These are phyloP conservation scores for Craniophora ligustri DNA, from an alignment of 2,888 invertebrate genomes.

Conservation along the genomic window DNA sequence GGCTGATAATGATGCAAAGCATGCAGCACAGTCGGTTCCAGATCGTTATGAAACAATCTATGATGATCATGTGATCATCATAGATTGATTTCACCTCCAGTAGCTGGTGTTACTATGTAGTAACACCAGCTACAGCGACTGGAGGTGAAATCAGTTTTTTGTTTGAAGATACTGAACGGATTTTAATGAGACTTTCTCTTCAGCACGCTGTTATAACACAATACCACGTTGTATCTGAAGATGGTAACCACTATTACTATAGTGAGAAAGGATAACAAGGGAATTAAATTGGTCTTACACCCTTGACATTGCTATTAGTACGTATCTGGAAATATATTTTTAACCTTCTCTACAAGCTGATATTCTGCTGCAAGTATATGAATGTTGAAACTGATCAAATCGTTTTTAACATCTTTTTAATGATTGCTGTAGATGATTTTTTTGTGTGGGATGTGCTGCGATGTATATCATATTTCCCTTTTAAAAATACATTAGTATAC, in stretches of 20 bases:
- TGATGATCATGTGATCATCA: not conserved
- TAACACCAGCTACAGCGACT: constrained; percentile 1
- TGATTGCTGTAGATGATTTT: not conserved
- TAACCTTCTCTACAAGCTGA: too few relatives aligned
- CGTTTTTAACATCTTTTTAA: too few relatives aligned
- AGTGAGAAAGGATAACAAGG: too few relatives aligned
- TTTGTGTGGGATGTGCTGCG: too few relatives aligned
- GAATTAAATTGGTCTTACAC: too few relatives aligned
- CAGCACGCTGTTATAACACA: not conserved
- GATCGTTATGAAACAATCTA: not conserved
- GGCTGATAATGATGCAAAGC: not conserved
- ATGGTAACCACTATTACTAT: too few relatives aligned
- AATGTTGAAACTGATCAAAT: too few relatives aligned
- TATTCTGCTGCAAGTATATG: too few relatives aligned
- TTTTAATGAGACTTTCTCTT: constrained; percentile 44
- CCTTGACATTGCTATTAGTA: too few relatives aligned
- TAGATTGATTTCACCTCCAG: too few relatives aligned
- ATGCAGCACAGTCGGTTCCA: not conserved
- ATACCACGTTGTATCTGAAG: constrained; percentile 17
- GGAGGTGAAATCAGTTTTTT: constrained; percentile 18
- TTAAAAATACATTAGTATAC: constrained; percentile 9
- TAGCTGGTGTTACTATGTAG: too few relatives aligned
- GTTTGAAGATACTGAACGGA: constrained; percentile 19
- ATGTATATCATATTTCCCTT: constrained; percentile 2
- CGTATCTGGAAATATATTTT: too few relatives aligned